Evolutionary conservation across 2,113 vertebrate genomes (phyloP).

Genomic region (Hyaena hyaena): DNA sequence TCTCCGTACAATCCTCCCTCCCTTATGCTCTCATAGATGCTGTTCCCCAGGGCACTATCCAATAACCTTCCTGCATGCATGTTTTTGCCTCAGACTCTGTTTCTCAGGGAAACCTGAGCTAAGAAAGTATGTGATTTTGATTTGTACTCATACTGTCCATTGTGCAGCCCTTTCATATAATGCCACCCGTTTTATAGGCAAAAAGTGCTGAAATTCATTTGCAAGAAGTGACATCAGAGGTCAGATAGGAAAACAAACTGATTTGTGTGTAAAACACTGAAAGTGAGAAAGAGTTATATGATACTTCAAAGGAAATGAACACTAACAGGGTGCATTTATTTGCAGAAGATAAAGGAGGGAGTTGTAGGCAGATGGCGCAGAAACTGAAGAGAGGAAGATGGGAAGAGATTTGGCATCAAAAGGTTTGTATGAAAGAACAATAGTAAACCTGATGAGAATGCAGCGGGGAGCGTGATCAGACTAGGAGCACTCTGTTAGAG

Average conservation of each 20-base stretch:
- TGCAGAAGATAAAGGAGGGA: not conserved
- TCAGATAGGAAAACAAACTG: not conserved
- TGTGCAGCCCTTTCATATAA: not conserved
- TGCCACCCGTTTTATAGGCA: not conserved
- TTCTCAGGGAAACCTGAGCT: constrained; percentile 25
- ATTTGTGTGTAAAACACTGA: not conserved
- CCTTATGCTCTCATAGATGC: not conserved
- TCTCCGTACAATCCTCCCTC: not conserved
- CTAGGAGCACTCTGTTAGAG: not conserved
- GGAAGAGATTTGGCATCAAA: not conserved
- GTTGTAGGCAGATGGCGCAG: too few species aligned
- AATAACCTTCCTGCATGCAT: not conserved
- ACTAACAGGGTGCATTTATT: not conserved
- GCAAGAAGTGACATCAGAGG: not conserved
- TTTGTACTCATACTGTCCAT: not conserved
- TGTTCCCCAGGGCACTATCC: not conserved
- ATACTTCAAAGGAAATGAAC: not conserved
- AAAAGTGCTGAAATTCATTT: constrained; percentile 37
- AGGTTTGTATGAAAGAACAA: not conserved
- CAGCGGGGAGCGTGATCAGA: not conserved
- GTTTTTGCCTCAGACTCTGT: not conserved
- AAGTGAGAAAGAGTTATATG: not conserved
- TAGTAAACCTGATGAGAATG: not conserved
- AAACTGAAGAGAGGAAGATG: not conserved
- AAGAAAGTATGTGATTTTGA: not conserved